These are phyloP conservation scores for Romanogobio albipinnatus DNA, from an alignment of 2,113 vertebrate species.

Conservation along the genomic window DNA sequence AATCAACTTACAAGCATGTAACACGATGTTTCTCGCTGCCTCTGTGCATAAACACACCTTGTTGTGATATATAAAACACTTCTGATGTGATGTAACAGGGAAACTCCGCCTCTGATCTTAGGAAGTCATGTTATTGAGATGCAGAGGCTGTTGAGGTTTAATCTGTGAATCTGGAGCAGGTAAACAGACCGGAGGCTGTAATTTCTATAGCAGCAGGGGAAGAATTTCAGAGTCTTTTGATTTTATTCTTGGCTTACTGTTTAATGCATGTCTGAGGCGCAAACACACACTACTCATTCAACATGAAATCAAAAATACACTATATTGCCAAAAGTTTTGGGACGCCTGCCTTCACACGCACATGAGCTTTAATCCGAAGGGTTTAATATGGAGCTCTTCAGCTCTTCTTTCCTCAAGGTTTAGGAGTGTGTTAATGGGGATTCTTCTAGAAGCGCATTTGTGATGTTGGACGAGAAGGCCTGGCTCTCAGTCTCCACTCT, in stretches of 20 bases:
- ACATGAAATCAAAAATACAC: too few relatives aligned
- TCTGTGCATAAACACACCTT: not conserved
- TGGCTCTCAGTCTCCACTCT: too few relatives aligned
- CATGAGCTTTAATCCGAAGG: too few relatives aligned
- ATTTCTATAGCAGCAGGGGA: not conserved
- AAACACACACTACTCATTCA: not conserved
- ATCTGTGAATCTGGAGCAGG: not conserved
- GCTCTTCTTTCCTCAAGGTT: too few relatives aligned
- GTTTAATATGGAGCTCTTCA: too few relatives aligned
- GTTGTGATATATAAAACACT: not conserved
- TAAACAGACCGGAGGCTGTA: conserved; percentile 16
- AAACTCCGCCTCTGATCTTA: conserved; percentile 1
- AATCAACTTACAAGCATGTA: not conserved
- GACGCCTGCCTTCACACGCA: too few relatives aligned
- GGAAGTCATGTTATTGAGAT: not conserved
- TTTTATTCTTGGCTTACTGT: conserved; percentile 16
- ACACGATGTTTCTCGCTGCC: not conserved
- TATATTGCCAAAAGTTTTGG: too few relatives aligned
- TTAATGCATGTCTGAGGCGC: not conserved
- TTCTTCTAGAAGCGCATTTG: too few relatives aligned
- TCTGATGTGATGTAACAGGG: not conserved
- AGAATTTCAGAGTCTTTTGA: conserved; percentile 17
- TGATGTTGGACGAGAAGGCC: too few relatives aligned
- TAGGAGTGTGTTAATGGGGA: too few relatives aligned
- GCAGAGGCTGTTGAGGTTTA: conserved; percentile 25